Evolutionary conservation across 1,140 invertebrate genomes (phyloP).

Genomic region (Drosophila kikkawai): DNA sequence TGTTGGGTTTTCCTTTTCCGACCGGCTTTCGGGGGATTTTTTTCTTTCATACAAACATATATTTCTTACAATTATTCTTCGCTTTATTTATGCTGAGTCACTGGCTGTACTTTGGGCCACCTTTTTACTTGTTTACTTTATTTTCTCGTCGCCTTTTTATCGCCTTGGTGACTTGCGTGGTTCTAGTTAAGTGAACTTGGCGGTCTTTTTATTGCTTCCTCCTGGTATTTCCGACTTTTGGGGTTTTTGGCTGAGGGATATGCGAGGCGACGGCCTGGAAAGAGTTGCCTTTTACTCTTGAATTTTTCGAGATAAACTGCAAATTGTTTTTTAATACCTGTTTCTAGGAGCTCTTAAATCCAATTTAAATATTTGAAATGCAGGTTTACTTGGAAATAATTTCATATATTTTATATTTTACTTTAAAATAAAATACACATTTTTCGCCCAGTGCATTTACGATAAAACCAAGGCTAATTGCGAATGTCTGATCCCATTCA

Average conservation of each 20-base stretch:
- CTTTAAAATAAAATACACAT: not conserved
- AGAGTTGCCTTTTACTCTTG: conserved; percentile 10
- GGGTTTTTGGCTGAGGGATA: conserved; percentile 62
- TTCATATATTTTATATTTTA: not conserved
- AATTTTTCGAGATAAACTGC: not conserved
- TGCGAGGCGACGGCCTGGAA: conserved; percentile 38
- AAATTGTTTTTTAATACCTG: not conserved
- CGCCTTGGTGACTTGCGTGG: conserved; percentile 17
- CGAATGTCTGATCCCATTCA: conserved; percentile 4
- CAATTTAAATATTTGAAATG: not conserved
- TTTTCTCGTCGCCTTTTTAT: conserved; percentile 25
- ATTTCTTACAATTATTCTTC: conserved; percentile 20
- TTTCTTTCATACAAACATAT: conserved; percentile 24
- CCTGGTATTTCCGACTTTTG: conserved; percentile 46
- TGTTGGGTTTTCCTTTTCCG: conserved; percentile 58
- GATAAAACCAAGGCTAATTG: conserved; percentile 28
- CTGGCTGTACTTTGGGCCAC: conserved; percentile 22
- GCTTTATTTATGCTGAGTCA: conserved; percentile 45
- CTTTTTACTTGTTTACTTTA: conserved; percentile 14
- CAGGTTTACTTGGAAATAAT: not conserved
- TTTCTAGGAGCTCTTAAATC: not conserved
- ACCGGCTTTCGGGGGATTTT: conserved; percentile 9
- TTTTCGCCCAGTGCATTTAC: not conserved
- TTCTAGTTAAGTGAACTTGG: conserved; percentile 54
- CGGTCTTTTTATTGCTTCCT: conserved; percentile 44